These are phyloP conservation scores for Stegodyphus dumicola DNA, from an alignment of 1,140 invertebrate genomes.

Conservation along the genomic window DNA sequence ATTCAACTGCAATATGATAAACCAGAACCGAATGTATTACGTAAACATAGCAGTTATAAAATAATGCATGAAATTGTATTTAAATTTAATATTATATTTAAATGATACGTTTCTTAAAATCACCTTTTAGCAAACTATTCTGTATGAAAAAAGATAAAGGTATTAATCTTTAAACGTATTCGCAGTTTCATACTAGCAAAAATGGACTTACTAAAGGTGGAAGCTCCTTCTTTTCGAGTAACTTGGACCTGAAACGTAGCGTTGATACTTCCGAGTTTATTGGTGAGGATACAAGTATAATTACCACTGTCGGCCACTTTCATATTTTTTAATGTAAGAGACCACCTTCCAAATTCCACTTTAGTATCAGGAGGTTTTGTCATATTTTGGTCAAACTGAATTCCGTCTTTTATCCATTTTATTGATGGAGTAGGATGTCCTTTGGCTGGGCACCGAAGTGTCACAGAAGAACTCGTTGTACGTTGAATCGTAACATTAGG, in stretches of 20 bases:
- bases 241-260: conserved; percentile 80
- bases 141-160: no score
- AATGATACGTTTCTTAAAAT: no score
- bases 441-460: conserved; percentile 22
- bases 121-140: no score
- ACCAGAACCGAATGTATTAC: no score
- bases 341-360: conserved; percentile 24
- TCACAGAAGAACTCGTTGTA: conserved; percentile 10
- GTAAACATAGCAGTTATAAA: no score
- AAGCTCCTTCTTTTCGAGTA: conserved; percentile 65
- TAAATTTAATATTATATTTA: no score
- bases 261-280: conserved; percentile 80
- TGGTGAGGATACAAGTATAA: conserved; percentile 88
- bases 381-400: conserved; percentile 11
- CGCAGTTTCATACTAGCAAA: no score
- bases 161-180: no score
- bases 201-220: neutral
- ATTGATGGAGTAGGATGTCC: conserved; percentile 32
- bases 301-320: conserved; percentile 78
- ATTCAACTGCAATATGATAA: no score
- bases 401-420: conserved; percentile 51
- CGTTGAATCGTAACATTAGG: conserved; percentile 29
- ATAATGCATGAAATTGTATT: no score
- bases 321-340: conserved; percentile 63
- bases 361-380: conserved; percentile 5